A percentile compares a stretch with the other conserved stretches of the same genome.
Conservation (phyloP, 2,888 invertebrate genomes). For the Tenthredo mesomela region DNA sequence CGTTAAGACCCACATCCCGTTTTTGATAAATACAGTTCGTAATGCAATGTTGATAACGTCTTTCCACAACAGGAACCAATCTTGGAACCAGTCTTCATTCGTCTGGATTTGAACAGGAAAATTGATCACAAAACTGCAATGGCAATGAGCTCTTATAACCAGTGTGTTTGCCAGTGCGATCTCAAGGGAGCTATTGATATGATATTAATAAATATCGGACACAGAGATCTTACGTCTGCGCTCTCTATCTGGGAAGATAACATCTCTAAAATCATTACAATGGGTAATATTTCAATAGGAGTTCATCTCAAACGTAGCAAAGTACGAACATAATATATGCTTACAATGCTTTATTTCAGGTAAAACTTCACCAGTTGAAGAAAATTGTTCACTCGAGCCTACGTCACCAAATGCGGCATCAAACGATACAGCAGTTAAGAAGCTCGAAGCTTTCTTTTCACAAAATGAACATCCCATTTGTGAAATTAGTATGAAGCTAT, state of each 20-base stretch:
- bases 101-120: constrained; percentile 86
- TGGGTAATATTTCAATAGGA: constrained; percentile 22
- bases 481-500: constrained; percentile 79
- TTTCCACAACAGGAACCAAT: constrained; percentile 83
- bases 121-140: constrained; percentile 77
- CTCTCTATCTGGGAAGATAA: constrained; percentile 88
- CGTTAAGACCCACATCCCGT: neutral
- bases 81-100: constrained; percentile 86
- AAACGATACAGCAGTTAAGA: constrained; percentile 82
- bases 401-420: constrained; percentile 53
- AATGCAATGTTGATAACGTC: neutral
- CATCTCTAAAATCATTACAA: constrained; percentile 77
- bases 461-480: constrained; percentile 80
- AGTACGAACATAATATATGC: constrained; percentile 28
- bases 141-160: constrained; percentile 66
- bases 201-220: constrained; percentile 85
- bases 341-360: constrained; percentile 11
- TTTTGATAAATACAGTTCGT: neutral
- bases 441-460: constrained; percentile 87
- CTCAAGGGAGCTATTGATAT: constrained; percentile 85
- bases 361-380: constrained; percentile 54
- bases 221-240: constrained; percentile 87
- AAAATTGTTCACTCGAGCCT: constrained; percentile 61
- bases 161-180: constrained; percentile 81
- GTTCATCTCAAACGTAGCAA: constrained; percentile 33